A percentile compares a stretch with the other conserved stretches of the same genome.
Evolutionary conservation across 35 echinoderm and acorn worm species (phyloP).

Genomic region (Apostichopus parvimensis): DNA sequence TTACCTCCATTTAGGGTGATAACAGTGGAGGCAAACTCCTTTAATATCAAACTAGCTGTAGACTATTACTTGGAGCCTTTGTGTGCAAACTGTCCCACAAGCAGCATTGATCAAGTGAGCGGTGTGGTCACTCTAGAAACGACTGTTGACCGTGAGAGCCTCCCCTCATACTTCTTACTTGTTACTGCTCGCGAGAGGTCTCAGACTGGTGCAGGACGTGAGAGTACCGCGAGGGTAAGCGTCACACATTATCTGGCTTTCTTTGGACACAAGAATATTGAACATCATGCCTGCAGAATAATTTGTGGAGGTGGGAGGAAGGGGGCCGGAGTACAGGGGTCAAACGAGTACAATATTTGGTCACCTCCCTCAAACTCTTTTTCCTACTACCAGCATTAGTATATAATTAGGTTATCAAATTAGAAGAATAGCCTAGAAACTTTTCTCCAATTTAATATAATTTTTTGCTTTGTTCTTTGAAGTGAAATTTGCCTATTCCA

Average conservation of each 20-base stretch:
- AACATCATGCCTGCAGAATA: not conserved
- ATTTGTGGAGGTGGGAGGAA: too few relatives aligned
- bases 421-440: too few relatives aligned
- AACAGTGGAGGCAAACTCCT: constrained; percentile 21
- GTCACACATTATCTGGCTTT: not conserved
- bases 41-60: constrained; percentile 42
- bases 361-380: too few relatives aligned
- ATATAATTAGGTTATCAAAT: too few relatives aligned
- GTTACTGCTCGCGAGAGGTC: constrained; percentile 9
- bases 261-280: not conserved
- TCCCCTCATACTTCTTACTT: not conserved
- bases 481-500: too few relatives aligned
- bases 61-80: not conserved
- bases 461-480: too few relatives aligned
- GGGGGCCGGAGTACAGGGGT: too few relatives aligned
- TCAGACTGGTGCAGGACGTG: too few relatives aligned
- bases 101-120: not conserved
- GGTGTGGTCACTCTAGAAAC: not conserved
- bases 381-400: too few relatives aligned
- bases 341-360: too few relatives aligned
- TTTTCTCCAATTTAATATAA: too few relatives aligned
- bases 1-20: constrained; percentile 8
- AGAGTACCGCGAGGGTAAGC: constrained; percentile 8
- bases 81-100: not conserved
- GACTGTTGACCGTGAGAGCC: not conserved